Conservation (phyloP, 2,113 vertebrate genomes). For the Zonotrichia leucophrys region DNA sequence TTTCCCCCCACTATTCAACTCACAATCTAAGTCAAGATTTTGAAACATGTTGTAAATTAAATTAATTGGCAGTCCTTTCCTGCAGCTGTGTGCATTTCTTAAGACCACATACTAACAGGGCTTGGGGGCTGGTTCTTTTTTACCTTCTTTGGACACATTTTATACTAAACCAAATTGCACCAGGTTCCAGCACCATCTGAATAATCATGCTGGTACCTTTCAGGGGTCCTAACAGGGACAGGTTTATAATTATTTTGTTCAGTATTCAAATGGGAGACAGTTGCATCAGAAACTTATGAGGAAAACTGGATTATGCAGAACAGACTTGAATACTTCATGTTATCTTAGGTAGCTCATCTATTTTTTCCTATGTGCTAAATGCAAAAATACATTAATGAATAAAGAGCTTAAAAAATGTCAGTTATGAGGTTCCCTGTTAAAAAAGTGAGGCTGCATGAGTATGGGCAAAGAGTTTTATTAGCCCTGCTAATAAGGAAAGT, state of each 20-base stretch:
- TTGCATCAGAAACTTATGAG: not conserved
- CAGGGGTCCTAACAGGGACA: not conserved
- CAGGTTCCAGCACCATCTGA: conserved; percentile 10
- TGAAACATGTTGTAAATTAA: conserved; percentile 57
- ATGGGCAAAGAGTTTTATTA: not conserved
- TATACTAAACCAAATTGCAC: not conserved
- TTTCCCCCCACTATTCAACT: not conserved
- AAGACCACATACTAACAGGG: conserved; percentile 20
- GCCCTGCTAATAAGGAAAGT: not conserved
- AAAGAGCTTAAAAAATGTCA: not conserved
- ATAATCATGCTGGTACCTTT: conserved; percentile 40
- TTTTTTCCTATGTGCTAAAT: conserved; percentile 18
- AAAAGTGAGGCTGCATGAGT: not conserved
- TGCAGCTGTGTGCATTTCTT: conserved; percentile 36
- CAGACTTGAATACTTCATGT: conserved; percentile 2
- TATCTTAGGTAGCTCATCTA: conserved; percentile 11
- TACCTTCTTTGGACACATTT: conserved; percentile 19
- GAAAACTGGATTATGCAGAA: conserved; percentile 37
- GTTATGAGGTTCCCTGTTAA: not conserved
- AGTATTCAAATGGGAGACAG: not conserved
- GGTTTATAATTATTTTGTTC: not conserved
- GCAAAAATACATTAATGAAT: not conserved
- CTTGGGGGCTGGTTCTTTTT: not conserved
- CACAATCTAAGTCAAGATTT: conserved; percentile 17
- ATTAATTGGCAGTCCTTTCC: conserved; percentile 42